Evolutionary conservation across 2,113 vertebrate species (phyloP).

Genomic region (Hiodon tergisus): DNA sequence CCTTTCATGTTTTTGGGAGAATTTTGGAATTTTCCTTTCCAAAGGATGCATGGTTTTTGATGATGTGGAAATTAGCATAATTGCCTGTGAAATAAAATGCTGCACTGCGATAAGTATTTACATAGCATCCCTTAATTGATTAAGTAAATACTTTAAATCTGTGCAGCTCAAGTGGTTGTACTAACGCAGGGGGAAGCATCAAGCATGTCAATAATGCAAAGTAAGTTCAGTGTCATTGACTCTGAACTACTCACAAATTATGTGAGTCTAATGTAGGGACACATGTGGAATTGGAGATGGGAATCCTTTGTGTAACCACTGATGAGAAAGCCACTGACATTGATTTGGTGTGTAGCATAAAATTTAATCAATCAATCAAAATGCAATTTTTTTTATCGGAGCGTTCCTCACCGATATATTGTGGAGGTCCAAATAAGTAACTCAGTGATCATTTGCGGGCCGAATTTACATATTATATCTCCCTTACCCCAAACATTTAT

Average conservation of each 20-base stretch:
- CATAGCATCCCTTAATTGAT: constrained; percentile 13
- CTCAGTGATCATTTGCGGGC: too few species aligned
- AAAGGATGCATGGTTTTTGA: neutral
- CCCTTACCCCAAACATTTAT: too few species aligned
- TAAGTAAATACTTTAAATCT: constrained; percentile 5
- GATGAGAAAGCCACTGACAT: constrained; percentile 3
- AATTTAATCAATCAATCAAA: too few species aligned
- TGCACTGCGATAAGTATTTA: constrained; percentile 8
- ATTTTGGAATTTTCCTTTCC: neutral
- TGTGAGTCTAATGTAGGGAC: neutral
- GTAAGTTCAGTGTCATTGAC: neutral
- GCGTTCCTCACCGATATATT: too few species aligned
- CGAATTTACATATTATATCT: too few species aligned
- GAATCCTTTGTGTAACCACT: neutral
- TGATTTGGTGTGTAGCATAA: neutral
- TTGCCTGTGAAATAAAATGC: neutral
- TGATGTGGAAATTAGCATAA: neutral
- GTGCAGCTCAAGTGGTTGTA: neutral
- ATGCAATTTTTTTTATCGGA: too few species aligned
- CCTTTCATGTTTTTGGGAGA: too few species aligned
- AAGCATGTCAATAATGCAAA: constrained; percentile 17
- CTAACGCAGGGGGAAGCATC: constrained; percentile 2
- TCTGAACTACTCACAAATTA: neutral
- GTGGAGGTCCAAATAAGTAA: too few species aligned
- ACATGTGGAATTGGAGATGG: constrained; percentile 4